phyloP scores from a whole-genome alignment of 2,888 invertebrate species.

The Chrysolina haemoptera region DNA sequence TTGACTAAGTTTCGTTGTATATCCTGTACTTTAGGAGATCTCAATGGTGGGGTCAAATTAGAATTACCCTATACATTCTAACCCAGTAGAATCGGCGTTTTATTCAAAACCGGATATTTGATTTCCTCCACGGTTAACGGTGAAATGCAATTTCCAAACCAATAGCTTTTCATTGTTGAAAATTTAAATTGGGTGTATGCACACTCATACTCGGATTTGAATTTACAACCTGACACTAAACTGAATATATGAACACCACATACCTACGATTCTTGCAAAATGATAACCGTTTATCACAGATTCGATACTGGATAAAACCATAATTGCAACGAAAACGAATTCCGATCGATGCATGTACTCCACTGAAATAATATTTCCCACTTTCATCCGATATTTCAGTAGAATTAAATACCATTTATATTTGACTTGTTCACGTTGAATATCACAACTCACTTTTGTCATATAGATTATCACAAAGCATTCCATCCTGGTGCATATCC shows the following conservation, averaged over 20 bases:
- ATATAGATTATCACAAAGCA: too few relatives aligned
- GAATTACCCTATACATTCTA: too few relatives aligned
- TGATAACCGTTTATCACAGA: background rate
- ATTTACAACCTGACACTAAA: slow-evolving; percentile 9
- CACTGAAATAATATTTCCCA: too few relatives aligned
- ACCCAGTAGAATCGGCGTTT: background rate
- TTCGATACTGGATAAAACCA: background rate
- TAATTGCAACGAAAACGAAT: background rate
- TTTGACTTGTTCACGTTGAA: too few relatives aligned
- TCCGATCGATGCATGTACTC: too few relatives aligned
- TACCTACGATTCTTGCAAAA: background rate
- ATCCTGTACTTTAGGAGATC: too few relatives aligned
- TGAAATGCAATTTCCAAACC: background rate
- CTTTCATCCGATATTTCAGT: too few relatives aligned
- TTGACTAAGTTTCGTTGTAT: too few relatives aligned
- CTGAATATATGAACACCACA: slow-evolving; percentile 6
- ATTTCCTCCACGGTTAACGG: background rate
- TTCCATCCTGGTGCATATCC: too few relatives aligned
- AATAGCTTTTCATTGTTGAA: slow-evolving; percentile 15
- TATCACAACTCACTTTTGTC: too few relatives aligned
- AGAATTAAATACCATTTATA: too few relatives aligned
- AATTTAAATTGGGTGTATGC: slow-evolving; percentile 4
- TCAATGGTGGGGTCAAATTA: too few relatives aligned
- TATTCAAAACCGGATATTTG: background rate
- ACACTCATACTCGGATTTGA: background rate